Conservation (phyloP, 2,888 invertebrate genomes). For the Pachydiplax longipennis region DNA sequence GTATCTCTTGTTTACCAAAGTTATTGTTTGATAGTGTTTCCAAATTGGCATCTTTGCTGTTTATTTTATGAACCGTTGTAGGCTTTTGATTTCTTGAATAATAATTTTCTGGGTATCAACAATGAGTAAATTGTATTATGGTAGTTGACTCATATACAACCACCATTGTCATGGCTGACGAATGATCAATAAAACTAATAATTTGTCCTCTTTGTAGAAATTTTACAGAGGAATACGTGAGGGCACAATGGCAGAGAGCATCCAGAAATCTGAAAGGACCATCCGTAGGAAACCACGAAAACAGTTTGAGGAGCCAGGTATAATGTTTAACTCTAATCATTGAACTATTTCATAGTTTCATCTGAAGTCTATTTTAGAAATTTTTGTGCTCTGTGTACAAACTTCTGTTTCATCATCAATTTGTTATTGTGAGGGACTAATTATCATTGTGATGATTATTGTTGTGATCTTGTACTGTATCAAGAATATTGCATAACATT, state of each 20-base stretch:
- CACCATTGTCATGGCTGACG: too few species aligned
- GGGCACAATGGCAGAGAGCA: not conserved
- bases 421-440: not conserved
- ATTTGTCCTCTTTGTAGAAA: not conserved
- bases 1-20: too few species aligned
- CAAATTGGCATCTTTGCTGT: too few species aligned
- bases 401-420: not conserved
- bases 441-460: too few species aligned
- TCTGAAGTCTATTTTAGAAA: not conserved
- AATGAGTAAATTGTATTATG: too few species aligned
- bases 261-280: constrained; percentile 36
- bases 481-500: constrained; percentile 53
- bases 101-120: too few species aligned
- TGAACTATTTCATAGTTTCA: too few species aligned
- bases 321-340: not conserved
- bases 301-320: constrained; percentile 59
- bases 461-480: not conserved
- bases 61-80: too few species aligned
- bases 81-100: too few species aligned
- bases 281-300: constrained; percentile 50
- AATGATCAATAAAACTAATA: too few species aligned
- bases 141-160: too few species aligned
- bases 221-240: constrained; percentile 8
- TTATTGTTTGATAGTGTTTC: too few species aligned
- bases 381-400: not conserved